Conservation (phyloP, 2,888 invertebrate species). For the Norana najaformis region DNA sequence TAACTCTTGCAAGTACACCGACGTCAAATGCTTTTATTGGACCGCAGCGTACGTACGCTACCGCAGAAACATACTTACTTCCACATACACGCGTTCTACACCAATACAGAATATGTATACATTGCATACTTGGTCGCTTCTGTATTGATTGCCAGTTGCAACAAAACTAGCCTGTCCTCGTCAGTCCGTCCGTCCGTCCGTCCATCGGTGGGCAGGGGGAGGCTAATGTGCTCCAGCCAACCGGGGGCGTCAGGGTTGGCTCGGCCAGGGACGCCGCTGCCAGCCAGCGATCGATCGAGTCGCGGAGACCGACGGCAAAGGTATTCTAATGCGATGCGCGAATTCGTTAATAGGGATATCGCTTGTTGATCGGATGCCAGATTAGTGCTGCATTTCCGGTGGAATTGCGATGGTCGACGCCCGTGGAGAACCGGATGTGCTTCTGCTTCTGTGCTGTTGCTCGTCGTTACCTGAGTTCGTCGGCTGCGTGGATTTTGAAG, state of each 20-base stretch:
- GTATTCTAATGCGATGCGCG: constrained; percentile 13
- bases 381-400: not conserved
- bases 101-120: not conserved
- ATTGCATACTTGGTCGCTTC: not conserved
- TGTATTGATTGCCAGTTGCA: not conserved
- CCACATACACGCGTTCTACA: not conserved
- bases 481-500: not conserved
- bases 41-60: not conserved
- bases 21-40: not conserved
- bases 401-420: not conserved
- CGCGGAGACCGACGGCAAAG: not conserved
- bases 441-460: not conserved
- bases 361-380: not conserved
- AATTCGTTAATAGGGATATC: not conserved
- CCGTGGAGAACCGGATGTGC: not conserved
- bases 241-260: not conserved
- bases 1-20: not conserved
- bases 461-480: not conserved
- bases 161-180: not conserved
- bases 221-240: not conserved
- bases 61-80: not conserved
- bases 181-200: not conserved
- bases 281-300: not conserved
- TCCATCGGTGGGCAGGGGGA: not conserved
- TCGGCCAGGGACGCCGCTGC: not conserved